Percentiles rank a stretch among this genome's conserved stretches.
These are phyloP conservation scores for Bembecia ichneumoniformis DNA, from an alignment of 2,888 invertebrate genomes.

Conservation along the genomic window DNA sequence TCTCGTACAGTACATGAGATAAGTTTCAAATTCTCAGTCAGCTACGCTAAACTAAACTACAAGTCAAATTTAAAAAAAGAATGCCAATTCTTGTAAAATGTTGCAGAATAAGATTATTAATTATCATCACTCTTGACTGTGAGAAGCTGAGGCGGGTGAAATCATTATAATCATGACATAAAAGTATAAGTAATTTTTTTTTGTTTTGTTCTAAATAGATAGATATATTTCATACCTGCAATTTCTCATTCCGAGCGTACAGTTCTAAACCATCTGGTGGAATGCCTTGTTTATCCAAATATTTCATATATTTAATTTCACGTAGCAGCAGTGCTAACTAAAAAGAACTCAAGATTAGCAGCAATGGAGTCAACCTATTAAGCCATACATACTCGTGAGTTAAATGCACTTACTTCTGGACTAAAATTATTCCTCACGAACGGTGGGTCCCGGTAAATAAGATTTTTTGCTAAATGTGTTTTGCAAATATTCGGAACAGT, in stretches of 20 bases:
- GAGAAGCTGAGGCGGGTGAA: too few relatives aligned
- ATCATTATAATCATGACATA: too few relatives aligned
- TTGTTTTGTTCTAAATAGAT: too few relatives aligned
- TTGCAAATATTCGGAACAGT: constrained; percentile 77
- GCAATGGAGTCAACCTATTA: neutral
- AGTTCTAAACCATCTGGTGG: constrained; percentile 75
- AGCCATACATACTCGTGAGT: neutral
- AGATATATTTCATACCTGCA: constrained; percentile 76
- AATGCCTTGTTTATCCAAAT: constrained; percentile 76
- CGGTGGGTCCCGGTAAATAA: constrained; percentile 71
- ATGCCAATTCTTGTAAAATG: too few relatives aligned
- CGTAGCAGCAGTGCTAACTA: constrained; percentile 81
- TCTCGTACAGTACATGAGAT: neutral
- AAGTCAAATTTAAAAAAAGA: too few relatives aligned
- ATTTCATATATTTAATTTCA: constrained; percentile 85
- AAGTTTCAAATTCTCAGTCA: too few relatives aligned
- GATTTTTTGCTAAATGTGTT: constrained; percentile 72
- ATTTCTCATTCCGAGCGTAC: constrained; percentile 77
- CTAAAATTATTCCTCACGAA: constrained; percentile 78
- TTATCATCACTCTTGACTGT: too few relatives aligned
- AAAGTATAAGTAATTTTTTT: too few relatives aligned
- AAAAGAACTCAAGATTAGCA: constrained; percentile 6
- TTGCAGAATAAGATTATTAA: too few relatives aligned
- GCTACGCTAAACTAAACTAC: too few relatives aligned
- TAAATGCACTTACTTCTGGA: constrained; percentile 54